Percentiles rank a stretch among this genome's conserved stretches.
phyloP scores from a whole-genome alignment of 1,140 invertebrate species.

The Trichomalopsis sarcophagae region DNA sequence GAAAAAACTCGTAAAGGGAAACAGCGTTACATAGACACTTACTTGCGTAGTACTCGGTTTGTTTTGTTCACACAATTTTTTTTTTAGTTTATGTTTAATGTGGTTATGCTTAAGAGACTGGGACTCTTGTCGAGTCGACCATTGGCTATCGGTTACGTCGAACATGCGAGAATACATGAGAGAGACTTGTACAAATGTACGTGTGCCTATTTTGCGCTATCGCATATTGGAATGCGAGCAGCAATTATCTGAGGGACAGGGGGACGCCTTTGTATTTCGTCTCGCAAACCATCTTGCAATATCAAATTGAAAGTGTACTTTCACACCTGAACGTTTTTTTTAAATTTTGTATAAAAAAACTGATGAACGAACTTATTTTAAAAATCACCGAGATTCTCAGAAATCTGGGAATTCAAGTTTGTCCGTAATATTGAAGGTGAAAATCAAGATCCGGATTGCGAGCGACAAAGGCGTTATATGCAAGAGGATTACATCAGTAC shows the following conservation, averaged over 20 bases:
- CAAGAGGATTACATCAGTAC: conserved; percentile 49
- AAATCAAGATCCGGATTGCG: background rate
- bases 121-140: conserved; percentile 52
- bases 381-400: too few relatives aligned
- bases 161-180: conserved; percentile 49
- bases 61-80: conserved; percentile 49
- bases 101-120: conserved; percentile 46
- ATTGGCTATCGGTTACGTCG: conserved; percentile 48
- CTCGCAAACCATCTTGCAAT: background rate
- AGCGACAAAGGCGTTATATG: conserved; percentile 35
- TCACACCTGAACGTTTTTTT: background rate
- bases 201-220: conserved; percentile 36
- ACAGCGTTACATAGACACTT: conserved; percentile 71
- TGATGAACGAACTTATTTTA: too few relatives aligned
- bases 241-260: conserved; percentile 31
- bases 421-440: background rate
- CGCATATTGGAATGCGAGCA: conserved; percentile 41
- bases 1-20: conserved; percentile 62
- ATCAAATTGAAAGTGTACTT: background rate
- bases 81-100: conserved; percentile 43
- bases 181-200: conserved; percentile 39
- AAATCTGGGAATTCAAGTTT: too few relatives aligned
- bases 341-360: too few relatives aligned
- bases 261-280: conserved; percentile 24
- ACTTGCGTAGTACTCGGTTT: conserved; percentile 57